Base-by-base conservation (phyloP, 2,113 vertebrate genomes). In the Saguinus midas region DNA sequence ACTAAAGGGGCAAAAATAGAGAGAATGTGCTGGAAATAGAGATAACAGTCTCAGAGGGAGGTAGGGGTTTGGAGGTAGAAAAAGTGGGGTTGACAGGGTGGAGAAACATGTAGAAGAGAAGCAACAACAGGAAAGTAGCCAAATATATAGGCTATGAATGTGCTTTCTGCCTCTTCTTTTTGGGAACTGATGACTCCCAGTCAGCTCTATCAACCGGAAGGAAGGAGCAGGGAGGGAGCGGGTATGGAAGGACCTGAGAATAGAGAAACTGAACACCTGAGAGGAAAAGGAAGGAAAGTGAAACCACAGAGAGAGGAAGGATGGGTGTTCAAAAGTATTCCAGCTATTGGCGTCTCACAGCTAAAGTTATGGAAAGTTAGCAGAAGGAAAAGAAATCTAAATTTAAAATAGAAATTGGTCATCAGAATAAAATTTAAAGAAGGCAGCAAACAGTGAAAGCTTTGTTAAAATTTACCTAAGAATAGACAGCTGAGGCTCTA, bases 391-490 rank as follows among this genome's bases (percentile, higher is more conserved):
- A 95, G 32, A 90, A 96, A 79, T 66, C n/a, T 72, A 66, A 83
- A 91, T 90, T 94, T 93, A 96, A 96, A 97, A 95, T 95, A 96
- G 87, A 97, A 79, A 73, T 64, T 27, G 25, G 29, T 94, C 86
- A 97, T 84, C 85, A 43, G 86, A 93, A 78, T 45, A 76, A 86
- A 78, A 91, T 86, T 35, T 64, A 45, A 83, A 90, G 66, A 95
- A 81, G 64, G 68, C 66, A 76, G 16, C 43, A 70, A 52, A 17
- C 7, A 23, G 11, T 45, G 8, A 82, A 32, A 58, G 0, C 25
- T 87, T 92, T 73, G 61, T 86, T 89, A 76, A 78, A 79, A 50
- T 57, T 84, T 52, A 9, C n/a, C 66, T 86, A 73, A 66, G n/a
- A 40, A 32, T n/a, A 93, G 48, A 78, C 11, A 79, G 12, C 52